Percentiles rank a stretch among this genome's conserved stretches.
phyloP scores from a whole-genome alignment of 2,113 vertebrate genomes.

The Bujurquina vittata region DNA sequence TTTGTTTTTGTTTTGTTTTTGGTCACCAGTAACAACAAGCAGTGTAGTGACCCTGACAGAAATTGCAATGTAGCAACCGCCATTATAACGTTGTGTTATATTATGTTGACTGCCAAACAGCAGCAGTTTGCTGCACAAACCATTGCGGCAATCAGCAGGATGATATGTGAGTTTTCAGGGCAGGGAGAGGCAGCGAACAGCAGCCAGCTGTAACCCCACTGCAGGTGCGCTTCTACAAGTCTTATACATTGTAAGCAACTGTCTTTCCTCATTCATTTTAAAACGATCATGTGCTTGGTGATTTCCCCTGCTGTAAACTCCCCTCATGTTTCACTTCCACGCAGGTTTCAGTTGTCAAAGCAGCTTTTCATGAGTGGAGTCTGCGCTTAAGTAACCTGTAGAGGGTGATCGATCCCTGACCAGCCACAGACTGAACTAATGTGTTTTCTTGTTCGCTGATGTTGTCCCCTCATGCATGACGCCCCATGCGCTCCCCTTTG shows the following conservation, averaged over 20 bases:
- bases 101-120: not conserved
- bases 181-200: slow-evolving; percentile 8
- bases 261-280: slow-evolving; percentile 6
- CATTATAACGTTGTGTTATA: not conserved
- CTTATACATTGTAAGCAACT: slow-evolving; percentile 7
- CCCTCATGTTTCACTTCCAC: slow-evolving; percentile 13
- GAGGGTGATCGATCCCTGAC: not conserved
- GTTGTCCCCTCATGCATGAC: not conserved
- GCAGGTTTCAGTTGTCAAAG: slow-evolving; percentile 21
- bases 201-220: slow-evolving; percentile 13
- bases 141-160: not conserved
- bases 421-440: not conserved
- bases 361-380: not conserved
- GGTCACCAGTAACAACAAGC: not conserved
- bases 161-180: slow-evolving; percentile 18
- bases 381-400: not conserved
- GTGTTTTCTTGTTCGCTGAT: not conserved
- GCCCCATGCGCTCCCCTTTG: not conserved
- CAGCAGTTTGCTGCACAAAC: not conserved
- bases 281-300: slow-evolving; percentile 4
- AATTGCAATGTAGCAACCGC: not conserved
- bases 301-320: slow-evolving; percentile 52
- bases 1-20: not conserved
- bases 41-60: not conserved
- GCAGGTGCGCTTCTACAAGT: slow-evolving; percentile 15